Conservation (phyloP, 2,113 vertebrate species). For the Phyllostomus hastatus region DNA sequence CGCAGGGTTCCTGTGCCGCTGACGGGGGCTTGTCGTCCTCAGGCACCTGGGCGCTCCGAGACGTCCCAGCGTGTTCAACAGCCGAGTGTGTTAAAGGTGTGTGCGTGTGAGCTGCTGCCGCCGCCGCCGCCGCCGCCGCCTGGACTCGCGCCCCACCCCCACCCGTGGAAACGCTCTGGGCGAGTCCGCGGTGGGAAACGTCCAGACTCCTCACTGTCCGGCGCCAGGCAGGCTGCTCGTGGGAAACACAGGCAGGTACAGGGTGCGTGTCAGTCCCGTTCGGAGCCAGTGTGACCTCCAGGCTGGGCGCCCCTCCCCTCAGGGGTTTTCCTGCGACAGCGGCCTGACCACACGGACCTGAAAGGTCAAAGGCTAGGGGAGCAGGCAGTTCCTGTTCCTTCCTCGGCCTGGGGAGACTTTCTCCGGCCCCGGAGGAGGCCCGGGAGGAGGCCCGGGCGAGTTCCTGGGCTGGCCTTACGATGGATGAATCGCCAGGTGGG, state of each 20-base stretch:
- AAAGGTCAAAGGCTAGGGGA: slow-evolving; percentile 49
- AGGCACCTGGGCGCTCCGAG: too few species aligned
- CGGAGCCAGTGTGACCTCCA: slow-evolving; percentile 66
- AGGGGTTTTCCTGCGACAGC: slow-evolving; percentile 39
- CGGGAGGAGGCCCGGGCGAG: slow-evolving; percentile 6
- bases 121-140: too few species aligned
- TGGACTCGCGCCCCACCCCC: too few species aligned
- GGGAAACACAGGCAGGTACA: slow-evolving; percentile 65
- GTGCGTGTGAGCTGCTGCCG: too few species aligned
- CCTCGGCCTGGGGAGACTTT: slow-evolving; percentile 34
- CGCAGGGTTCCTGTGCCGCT: too few species aligned
- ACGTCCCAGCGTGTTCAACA: too few species aligned
- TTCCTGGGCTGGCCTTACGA: background rate
- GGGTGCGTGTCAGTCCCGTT: slow-evolving; percentile 68
- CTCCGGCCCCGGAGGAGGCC: slow-evolving; percentile 57
- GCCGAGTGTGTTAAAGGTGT: too few species aligned
- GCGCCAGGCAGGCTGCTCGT: slow-evolving; percentile 54
- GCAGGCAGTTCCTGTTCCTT: slow-evolving; percentile 39
- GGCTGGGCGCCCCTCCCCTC: background rate
- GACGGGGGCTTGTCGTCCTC: too few species aligned
- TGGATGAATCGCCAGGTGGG: background rate
- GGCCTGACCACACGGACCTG: slow-evolving; percentile 58
- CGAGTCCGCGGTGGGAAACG: too few species aligned
- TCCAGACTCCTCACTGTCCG: background rate
- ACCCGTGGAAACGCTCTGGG: too few species aligned